Base-by-base conservation (phyloP, 2,113 vertebrate species). In the Festucalex cinctus region DNA sequence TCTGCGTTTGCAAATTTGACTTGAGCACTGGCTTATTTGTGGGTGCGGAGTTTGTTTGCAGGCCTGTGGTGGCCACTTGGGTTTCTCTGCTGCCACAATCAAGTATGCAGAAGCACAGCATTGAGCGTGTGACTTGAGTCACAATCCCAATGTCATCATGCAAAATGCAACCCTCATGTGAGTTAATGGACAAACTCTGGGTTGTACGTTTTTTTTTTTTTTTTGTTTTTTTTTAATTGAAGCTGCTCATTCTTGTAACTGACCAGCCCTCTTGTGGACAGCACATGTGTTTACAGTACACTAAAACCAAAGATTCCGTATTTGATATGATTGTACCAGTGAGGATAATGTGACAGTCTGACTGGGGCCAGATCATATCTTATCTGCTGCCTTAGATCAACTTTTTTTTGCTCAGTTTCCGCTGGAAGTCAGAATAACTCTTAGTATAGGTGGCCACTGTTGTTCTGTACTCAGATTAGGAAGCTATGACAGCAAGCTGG, bases 51-150 rank as follows among this genome's bases (percentile, higher is more conserved):
- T 76, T 63, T 70, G 65, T 79, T 73, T 76, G 41, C 79, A 63
- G 70, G 62, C 62, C 66, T 79, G 66, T 78, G 44, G 69, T 20
- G 65, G 70, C 76, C 65, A 24, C 57, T 41, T 67, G 74, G 79
- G 75, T 78, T 81, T 83, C 56, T 66, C 59, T 64, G 69, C 65
- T 69, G 68, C 82, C 77, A 56, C 79, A 65, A 16, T 46, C 63
- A 86, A 81, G 75, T 86, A 89, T 83, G 83, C 58, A 76, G 70
- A 43, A 82, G n/a, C 81, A 80, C 74, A 78, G 76, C 71, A 77
- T 73, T 65, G 78, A 54, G 68, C 66, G 71, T 58, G 66, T 71
- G 70, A 68, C 70, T 81, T 63, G 53, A 83, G 66, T 79, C 79
- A 77, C 60, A 66, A 37, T 13, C 53, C 64, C 58, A 26, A 37